Evolutionary conservation across 1,140 invertebrate species (phyloP), one percentile per base, ranked within the genome.

Genomic region (Drosophila ogumai): DNA sequence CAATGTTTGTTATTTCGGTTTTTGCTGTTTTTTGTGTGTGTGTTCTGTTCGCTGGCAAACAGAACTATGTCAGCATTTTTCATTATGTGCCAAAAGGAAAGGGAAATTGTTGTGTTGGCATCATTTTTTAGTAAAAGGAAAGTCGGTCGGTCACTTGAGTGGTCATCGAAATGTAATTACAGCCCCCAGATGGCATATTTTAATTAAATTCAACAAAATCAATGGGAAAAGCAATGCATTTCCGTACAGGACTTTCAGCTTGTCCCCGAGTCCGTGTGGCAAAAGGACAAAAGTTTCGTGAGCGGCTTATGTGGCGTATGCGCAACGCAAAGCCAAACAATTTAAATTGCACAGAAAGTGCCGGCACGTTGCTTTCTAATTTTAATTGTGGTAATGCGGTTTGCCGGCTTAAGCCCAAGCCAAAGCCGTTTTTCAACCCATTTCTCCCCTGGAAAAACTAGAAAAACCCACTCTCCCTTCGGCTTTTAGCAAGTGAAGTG

Each of bases 321-420:
- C 69, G 54, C 72, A 75, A 75, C 71, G 63, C 57, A 80, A 79
- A 80, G 77, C 77, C 69, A 55, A 75, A 75, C 59, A 74, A 80
- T 80, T 81, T 81, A 68, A 81, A 82, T 82, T 82, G 75, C 43
- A 68, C 72, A 60, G 77, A 76, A 81, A 75, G 67, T 73, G 66
- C 56, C 49, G 41, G 64, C 43, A 64, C 75, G 58, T 79, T 78
- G 63, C 75, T 72, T 79, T 79, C 68, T 79, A 79, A 82, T 72
- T 82, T 82, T 82, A 79, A 82, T 82, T 79, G 80, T 79, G 75
- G 63, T 59, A 74, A 58, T 82, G 80, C 64, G 80, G 75, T 66
- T 82, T 55, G 79, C 63, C 80, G 38, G 75, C 75, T 78, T 63
- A 68, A 56, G 41, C 58, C 41, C 32, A 47, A 52, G 25, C 47